Evolutionary conservation across 2,888 invertebrate genomes (phyloP).

Genomic region (Ochlodes sylvanus): DNA sequence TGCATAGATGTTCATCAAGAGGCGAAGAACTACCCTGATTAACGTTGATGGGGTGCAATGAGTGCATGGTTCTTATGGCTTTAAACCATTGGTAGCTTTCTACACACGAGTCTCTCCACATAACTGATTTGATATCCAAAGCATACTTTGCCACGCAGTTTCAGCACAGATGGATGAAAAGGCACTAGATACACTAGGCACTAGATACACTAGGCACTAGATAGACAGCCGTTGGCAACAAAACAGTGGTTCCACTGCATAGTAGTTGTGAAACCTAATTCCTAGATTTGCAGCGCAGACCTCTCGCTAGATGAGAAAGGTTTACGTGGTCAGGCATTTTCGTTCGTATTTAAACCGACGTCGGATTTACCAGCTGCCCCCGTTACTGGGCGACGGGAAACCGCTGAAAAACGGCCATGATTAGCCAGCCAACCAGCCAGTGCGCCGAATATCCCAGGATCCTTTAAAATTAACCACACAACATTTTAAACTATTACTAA

Average conservation of each 20-base stretch:
- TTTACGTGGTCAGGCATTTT: slow-evolving; percentile 18
- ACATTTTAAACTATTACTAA: not conserved
- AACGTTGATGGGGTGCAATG: no score
- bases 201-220: no score
- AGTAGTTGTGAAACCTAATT: slow-evolving; percentile 6
- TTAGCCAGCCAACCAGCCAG: not conserved
- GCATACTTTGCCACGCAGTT: no score
- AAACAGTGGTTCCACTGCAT: slow-evolving; percentile 7
- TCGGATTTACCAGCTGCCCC: slow-evolving; percentile 12
- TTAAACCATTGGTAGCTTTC: no score
- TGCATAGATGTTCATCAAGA: no score
- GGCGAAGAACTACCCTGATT: no score
- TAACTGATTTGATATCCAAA: no score
- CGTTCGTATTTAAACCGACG: slow-evolving; percentile 24
- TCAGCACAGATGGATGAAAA: no score
- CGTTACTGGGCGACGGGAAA: slow-evolving; percentile 20
- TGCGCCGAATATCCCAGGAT: not conserved
- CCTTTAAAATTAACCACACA: not conserved
- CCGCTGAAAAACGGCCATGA: slow-evolving; percentile 16
- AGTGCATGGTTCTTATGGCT: no score
- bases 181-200: no score
- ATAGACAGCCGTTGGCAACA: not conserved
- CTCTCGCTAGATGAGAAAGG: slow-evolving; percentile 17
- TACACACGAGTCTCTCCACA: no score
- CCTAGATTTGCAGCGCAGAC: slow-evolving; percentile 22